These are phyloP conservation scores for Amphimedon queenslandica DNA, from an alignment of 37 sponge, comb jelly and placozoan species.

Conservation along the genomic window DNA sequence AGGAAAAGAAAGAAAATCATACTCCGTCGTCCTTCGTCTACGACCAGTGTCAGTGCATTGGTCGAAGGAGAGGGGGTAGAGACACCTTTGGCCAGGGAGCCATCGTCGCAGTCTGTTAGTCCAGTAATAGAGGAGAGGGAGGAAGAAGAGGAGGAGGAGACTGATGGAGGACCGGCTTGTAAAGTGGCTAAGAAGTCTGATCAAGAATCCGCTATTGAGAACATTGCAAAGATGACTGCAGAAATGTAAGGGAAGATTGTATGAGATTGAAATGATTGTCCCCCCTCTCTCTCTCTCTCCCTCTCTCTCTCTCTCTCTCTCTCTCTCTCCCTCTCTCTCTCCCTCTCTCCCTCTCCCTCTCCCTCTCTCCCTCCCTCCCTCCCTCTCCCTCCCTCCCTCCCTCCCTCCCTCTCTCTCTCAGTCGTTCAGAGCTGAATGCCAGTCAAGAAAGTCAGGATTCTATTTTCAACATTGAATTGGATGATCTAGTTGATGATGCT, in stretches of 20 bases:
- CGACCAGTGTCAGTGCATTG: too few species aligned
- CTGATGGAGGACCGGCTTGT: too few species aligned
- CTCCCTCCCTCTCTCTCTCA: background rate
- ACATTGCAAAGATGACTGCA: too few species aligned
- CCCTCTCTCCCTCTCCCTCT: background rate
- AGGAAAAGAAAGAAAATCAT: too few species aligned
- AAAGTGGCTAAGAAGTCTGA: too few species aligned
- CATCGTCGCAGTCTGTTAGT: too few species aligned
- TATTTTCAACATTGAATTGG: constrained; percentile 22
- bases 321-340: background rate
- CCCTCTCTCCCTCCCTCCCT: background rate
- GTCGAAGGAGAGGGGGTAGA: too few species aligned
- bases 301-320: background rate
- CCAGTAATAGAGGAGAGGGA: too few species aligned
- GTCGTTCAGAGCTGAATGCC: background rate
- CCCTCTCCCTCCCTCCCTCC: background rate
- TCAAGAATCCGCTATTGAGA: too few species aligned
- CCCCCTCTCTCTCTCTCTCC: background rate
- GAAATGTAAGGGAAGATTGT: background rate
- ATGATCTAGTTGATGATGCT: background rate
- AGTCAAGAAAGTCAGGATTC: constrained; percentile 26
- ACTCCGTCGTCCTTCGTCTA: too few species aligned
- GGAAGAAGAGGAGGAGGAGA: too few species aligned
- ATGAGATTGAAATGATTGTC: background rate
- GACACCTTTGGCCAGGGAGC: too few species aligned